Conservation (phyloP, 1,140 invertebrate genomes). For the Lasioglossum baleicum region DNA sequence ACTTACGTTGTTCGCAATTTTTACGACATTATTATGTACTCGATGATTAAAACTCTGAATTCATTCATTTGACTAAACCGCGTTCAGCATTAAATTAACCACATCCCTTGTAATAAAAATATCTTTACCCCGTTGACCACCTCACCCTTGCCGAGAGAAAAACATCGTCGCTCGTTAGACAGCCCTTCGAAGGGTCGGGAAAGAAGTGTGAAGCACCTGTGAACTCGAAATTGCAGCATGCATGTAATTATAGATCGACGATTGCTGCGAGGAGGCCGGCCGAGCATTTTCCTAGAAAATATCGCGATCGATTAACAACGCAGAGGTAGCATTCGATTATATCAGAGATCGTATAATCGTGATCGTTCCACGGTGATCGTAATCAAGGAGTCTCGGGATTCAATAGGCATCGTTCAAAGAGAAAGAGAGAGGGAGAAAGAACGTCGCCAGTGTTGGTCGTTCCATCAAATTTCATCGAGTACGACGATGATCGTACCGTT, state of each 20-base stretch:
- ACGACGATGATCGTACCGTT: conserved; percentile 28
- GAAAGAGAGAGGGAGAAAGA: too few relatives aligned
- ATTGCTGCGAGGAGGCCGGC: neutral
- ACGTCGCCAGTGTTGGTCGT: neutral
- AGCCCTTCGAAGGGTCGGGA: too few relatives aligned
- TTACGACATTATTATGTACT: too few relatives aligned
- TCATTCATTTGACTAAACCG: too few relatives aligned
- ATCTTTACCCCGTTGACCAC: too few relatives aligned
- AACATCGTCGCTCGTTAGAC: too few relatives aligned
- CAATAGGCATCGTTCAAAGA: neutral
- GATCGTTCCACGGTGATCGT: neutral
- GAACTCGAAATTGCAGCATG: neutral
- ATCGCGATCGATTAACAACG: neutral
- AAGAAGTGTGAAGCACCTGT: neutral
- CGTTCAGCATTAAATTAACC: too few relatives aligned
- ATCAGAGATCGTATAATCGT: neutral
- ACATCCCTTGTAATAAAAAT: too few relatives aligned
- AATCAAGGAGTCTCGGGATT: neutral
- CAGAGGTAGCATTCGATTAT: neutral
- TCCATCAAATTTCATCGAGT: conserved; percentile 30
- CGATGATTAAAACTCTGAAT: too few relatives aligned
- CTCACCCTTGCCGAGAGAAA: too few relatives aligned
- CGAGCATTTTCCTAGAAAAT: neutral
- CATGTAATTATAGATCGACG: neutral
- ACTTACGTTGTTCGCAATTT: too few relatives aligned